Evolutionary conservation across 2,113 vertebrate genomes (phyloP).

Genomic region (Emydura subglobosa): DNA sequence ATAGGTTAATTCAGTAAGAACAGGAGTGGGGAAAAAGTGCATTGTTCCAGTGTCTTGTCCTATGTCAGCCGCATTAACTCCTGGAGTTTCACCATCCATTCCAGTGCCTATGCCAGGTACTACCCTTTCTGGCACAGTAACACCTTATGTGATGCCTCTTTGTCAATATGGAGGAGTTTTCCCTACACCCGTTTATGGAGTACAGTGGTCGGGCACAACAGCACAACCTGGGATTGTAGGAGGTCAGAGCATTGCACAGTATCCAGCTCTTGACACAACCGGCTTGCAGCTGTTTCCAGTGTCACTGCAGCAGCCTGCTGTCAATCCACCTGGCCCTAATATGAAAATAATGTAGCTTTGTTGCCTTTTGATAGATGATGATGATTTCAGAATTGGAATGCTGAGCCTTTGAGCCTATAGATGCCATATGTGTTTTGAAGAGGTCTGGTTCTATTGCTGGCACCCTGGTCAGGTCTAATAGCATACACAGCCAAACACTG

Average conservation of each 20-base stretch:
- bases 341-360: conserved; percentile 80
- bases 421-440: conserved; percentile 37
- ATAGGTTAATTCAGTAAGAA: conserved; percentile 76
- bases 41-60: conserved; percentile 81
- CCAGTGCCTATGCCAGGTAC: conserved; percentile 77
- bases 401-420: conserved; percentile 39
- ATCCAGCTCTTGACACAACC: conserved; percentile 69
- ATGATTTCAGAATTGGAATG: fast-evolving
- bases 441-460: conserved; percentile 47
- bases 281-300: conserved; percentile 78
- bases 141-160: conserved; percentile 77
- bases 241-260: conserved; percentile 56
- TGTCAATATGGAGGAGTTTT: conserved; percentile 80
- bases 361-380: fast-evolving
- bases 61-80: conserved; percentile 76
- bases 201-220: conserved; percentile 80
- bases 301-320: conserved; percentile 70
- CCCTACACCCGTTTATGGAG: conserved; percentile 78
- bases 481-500: conserved; percentile 71
- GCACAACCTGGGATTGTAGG: conserved; percentile 71
- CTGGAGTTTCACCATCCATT: conserved; percentile 68
- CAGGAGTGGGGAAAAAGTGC: conserved; percentile 74
- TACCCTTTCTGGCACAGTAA: conserved; percentile 68
- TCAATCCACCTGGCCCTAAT: conserved; percentile 71
- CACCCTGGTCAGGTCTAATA: conserved; percentile 20